Evolutionary conservation across 2,888 invertebrate genomes (phyloP), one percentile per base, ranked within the genome.

Genomic region (Drosophila percnosoma): DNA sequence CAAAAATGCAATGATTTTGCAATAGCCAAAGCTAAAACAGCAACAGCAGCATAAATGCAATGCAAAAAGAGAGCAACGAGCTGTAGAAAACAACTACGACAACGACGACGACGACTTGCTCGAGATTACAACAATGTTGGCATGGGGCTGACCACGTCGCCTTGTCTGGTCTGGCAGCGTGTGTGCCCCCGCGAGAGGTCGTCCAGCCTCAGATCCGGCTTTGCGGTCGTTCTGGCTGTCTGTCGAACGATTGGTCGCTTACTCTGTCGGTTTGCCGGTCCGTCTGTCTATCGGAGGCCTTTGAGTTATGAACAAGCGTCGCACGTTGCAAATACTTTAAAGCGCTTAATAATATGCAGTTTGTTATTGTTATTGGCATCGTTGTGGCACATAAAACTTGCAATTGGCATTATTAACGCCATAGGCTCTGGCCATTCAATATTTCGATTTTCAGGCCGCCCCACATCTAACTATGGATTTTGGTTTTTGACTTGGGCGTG

Each of bases 341-440:
- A 86, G 72, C 78, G 75, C 86, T 87, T 83, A 87, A 89, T 85
- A 87, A 80, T 85, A 87, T 87, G 87, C 87, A 89, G 89, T 89
- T 78, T 85, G 83, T 86, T 88, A 89, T 86, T 78, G 78, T 81
- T 81, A 73, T 81, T 78, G 78, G 69, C 73, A 75, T 78, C 73
- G 81, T 68, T 75, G 78, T 68, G 68, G 78, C 72, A 75, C 78
- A 78, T 78, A 79, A 79, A 79, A 74, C 69, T 81, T 70, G 83
- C 85, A 85, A 85, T 85, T 85, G 88, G 85, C 86, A 85, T 88
- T 85, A 85, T 83, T 83, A 86, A 85, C 85, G 85, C 88, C 83
- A 88, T 82, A 78, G 85, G 88, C 88, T 74, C 58, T 48, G 59
- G 40, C 64, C 77, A 71, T 64, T 71, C 67, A 70, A 54, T 78